Evolutionary conservation across 2,888 invertebrate species (phyloP), one percentile per base, ranked within the genome.

Genomic region (Aspidapion aeneum): DNA sequence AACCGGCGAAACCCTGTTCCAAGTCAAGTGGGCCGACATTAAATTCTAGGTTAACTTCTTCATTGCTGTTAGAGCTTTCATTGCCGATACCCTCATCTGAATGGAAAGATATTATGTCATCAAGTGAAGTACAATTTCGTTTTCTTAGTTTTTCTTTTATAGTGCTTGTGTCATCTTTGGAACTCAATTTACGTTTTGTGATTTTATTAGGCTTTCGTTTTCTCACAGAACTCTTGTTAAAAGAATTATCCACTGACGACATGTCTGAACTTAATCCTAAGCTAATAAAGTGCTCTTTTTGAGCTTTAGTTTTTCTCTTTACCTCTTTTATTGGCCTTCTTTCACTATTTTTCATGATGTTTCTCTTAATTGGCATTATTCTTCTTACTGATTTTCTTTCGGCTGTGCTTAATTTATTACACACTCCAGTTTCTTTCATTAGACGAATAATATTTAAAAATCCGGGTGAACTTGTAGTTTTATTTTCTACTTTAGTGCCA

Each of bases 1-100:
- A 58, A 19, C 62, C 62, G 35, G 62, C 57, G 49, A 62, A 62
- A 18, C 62, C 62, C 17, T 62, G 57, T 58, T 62, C 62, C 18
- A 63, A 16, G n/a, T 2, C 22, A 16, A 56, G 2, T 21, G 21
- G 18, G 2, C 64, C 60, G 21, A 65, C 58, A 63, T 62, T 62
- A 18, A 63, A 60, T 16, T 62, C 65, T 48, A 61, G 61, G 21
- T 65, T 58, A 2, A 57, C 62, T 17, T 59, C 57, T 17, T 56
- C 18, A 20, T n/a, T n/a, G n/a, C 9, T 35, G 3, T 35, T 35
- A 35, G 5, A 35, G 12, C 35, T 7, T 35, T 35, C 35, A 7
- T 35, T 12, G 35, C 12, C 35, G 3, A 35, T 7, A 3, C 35
- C 35, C 3, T 12, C 35, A 35, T 35, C n/a, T n/a, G n/a, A n/a